Percentiles rank a stretch among this genome's conserved stretches.
These are phyloP conservation scores for Dendroctonus ponderosae DNA, from an alignment of 1,140 invertebrate species.

Conservation along the genomic window DNA sequence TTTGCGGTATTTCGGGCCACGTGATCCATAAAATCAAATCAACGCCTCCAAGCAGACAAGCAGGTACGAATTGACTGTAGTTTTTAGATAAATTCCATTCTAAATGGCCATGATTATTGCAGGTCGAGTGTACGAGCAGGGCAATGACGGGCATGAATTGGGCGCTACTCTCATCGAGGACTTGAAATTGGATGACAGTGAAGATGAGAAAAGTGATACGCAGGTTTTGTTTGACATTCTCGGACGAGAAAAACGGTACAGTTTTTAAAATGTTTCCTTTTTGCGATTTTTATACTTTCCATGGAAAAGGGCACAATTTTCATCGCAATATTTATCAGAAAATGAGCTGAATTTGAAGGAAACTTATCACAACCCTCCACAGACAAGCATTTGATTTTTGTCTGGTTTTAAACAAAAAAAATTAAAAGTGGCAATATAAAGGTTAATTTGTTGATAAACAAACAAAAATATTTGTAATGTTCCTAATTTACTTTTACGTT, in stretches of 20 bases:
- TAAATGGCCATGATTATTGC: not conserved
- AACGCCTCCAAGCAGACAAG: slow-evolving; percentile 26
- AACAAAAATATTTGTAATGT: too few relatives aligned
- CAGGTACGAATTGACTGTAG: slow-evolving; percentile 1
- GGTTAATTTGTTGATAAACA: too few relatives aligned
- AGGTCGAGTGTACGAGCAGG: slow-evolving; percentile 37
- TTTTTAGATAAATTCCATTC: not conserved
- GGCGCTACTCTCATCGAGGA: slow-evolving; percentile 41
- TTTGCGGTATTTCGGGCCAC: slow-evolving; percentile 86
- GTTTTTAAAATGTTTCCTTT: slow-evolving; percentile 15
- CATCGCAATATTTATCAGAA: not conserved
- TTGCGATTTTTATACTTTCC: not conserved
- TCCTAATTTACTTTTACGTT: too few relatives aligned
- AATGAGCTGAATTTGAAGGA: not conserved
- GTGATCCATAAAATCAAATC: slow-evolving; percentile 70
- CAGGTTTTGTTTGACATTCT: slow-evolving; percentile 49
- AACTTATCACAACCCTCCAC: too few relatives aligned
- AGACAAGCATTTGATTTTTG: too few relatives aligned
- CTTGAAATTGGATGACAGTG: slow-evolving; percentile 33
- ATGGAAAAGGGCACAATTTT: not conserved
- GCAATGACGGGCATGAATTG: slow-evolving; percentile 39
- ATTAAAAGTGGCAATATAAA: too few relatives aligned
- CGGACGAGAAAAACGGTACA: slow-evolving; percentile 36
- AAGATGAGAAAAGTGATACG: slow-evolving; percentile 45
- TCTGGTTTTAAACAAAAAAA: too few relatives aligned